These are phyloP conservation scores for Falco peregrinus DNA, from an alignment of 2,797 vertebrate genomes.

Conservation along the genomic window DNA sequence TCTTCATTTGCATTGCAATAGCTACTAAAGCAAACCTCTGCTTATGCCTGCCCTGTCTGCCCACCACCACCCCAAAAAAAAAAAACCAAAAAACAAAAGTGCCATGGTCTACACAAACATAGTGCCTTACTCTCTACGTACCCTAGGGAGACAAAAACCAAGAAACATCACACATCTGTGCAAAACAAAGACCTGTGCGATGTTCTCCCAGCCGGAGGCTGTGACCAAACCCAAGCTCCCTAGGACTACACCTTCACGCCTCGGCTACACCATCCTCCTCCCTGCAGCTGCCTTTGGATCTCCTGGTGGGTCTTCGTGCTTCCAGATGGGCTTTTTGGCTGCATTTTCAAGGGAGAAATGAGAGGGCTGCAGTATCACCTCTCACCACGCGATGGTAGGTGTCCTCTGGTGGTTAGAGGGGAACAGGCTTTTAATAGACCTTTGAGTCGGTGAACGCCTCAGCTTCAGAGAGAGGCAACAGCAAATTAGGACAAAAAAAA, in stretches of 20 bases:
- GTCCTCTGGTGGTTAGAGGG: not conserved
- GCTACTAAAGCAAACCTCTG: not conserved
- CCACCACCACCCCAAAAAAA: too few species aligned
- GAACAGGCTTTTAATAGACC: not conserved
- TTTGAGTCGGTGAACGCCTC: not conserved
- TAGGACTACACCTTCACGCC: not conserved
- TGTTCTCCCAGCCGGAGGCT: not conserved
- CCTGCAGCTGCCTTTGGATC: not conserved
- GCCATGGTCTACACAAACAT: not conserved
- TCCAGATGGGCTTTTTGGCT: not conserved
- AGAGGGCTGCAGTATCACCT: not conserved
- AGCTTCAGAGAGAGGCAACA: not conserved
- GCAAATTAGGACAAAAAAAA: not conserved
- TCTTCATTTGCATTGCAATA: not conserved
- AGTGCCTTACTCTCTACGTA: not conserved
- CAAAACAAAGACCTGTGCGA: not conserved
- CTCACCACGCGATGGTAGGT: slow-evolving; percentile 4
- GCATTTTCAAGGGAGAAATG: not conserved
- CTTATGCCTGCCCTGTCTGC: not conserved
- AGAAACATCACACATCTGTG: not conserved
- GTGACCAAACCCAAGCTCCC: not conserved
- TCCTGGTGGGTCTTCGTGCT: not conserved
- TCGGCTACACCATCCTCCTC: not conserved
- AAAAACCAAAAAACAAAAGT: not conserved
- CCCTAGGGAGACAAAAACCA: not conserved